Evolutionary conservation across 2,888 invertebrate genomes (phyloP).

Genomic region (Diabrotica balteata): DNA sequence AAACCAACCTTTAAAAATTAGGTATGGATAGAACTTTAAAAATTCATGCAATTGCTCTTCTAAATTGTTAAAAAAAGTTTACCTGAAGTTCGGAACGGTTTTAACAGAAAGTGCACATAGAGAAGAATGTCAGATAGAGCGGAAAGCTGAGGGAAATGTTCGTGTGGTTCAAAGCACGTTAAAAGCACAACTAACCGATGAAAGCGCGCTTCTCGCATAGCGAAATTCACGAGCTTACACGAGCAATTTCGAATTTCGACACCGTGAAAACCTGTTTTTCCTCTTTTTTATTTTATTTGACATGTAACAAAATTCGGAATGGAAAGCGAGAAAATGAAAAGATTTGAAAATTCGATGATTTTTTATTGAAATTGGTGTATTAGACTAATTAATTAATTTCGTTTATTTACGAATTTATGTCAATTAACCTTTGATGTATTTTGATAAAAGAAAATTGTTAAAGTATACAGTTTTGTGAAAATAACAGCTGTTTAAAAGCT

Average conservation of each 20-base stretch:
- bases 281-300: conserved; percentile 25
- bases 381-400: no score
- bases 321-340: conserved; percentile 8
- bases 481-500: no score
- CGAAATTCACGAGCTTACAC: conserved; percentile 41
- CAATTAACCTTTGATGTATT: no score
- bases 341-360: no score
- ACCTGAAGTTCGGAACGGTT: conserved; percentile 18
- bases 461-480: no score
- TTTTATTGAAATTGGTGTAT: no score
- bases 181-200: conserved; percentile 54
- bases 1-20: no score
- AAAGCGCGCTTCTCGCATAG: conserved; percentile 47
- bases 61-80: conserved; percentile 13
- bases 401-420: no score
- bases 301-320: conserved; percentile 29
- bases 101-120: conserved; percentile 28
- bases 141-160: conserved; percentile 39
- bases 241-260: conserved; percentile 31
- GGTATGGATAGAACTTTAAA: no score
- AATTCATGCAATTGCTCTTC: no score
- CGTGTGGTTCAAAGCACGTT: conserved; percentile 47
- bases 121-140: conserved; percentile 35
- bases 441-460: no score
- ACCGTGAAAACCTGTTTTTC: conserved; percentile 37